Evolutionary conservation across 1,140 invertebrate genomes (phyloP), one percentile per base, ranked within the genome.

Genomic region (Pachyrhynchus sulphureomaculatus): DNA sequence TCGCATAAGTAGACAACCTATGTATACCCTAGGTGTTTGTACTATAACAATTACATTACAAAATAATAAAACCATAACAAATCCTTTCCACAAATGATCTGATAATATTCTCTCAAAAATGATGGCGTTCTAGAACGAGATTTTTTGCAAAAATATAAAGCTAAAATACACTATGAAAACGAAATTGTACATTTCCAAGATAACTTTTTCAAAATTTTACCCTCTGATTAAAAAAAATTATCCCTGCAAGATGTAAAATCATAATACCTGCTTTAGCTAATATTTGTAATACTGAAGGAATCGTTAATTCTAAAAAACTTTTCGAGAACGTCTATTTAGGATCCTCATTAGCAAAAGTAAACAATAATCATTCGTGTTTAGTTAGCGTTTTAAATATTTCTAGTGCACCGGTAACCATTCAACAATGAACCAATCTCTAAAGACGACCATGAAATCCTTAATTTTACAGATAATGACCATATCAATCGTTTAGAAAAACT

Each of bases 71-170:
- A 41, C n/a, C 2, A 3, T 41, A 15, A 17, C 10, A 17, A 10
- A 41, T 18, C n/a, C 2, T 3, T 41, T 41, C 18, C 37, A 41
- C 9, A 41, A 17, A 17, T 3, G 15, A 17, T 15, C 37, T 2
- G 17, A 41, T 18, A 18, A 41, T 15, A 4, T 18, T 17, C 37
- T 17, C 15, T 41, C 2, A 41, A 41, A 18, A 41, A 15, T 9
- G 37, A 41, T 18, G 37, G 37, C 8, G 4, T 41, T 3, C 18
- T 41, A 10, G 37, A 15, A 17, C 37, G 37, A 5, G 37, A 41
- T 41, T 41, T 41, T 41, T 41, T 41, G 10, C 37, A 41, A 41
- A 41, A 41, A 41, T 41, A 41, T 41, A 41, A 41, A 41, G 17
- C 37, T 18, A 41, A 41, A 41, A 41, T 41, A 15, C 3, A 41